phyloP scores from a whole-genome alignment of 2,888 invertebrate species.

The Steinernema scapterisci region DNA sequence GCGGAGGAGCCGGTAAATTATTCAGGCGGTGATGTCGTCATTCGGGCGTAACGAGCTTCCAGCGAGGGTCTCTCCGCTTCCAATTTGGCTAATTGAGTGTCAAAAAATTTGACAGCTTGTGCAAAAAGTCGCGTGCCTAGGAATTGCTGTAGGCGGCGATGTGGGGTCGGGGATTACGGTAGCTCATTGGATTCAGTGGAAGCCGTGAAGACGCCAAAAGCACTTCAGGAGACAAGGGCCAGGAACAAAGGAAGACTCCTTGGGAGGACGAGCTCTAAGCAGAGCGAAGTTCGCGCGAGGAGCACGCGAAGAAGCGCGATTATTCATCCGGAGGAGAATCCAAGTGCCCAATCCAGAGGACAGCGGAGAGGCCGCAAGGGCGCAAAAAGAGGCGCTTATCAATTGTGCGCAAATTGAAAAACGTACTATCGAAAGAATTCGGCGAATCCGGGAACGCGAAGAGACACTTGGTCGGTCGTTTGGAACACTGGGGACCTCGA shows the following conservation, averaged over 20 bases:
- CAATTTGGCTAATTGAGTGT: constrained; percentile 19
- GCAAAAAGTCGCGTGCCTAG: constrained; percentile 10
- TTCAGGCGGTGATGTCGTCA: not conserved
- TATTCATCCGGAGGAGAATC: not conserved
- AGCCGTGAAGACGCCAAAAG: constrained; percentile 32
- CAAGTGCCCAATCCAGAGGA: not conserved
- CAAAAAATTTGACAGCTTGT: constrained; percentile 2
- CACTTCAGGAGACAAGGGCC: constrained; percentile 25
- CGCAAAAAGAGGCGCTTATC: too few species aligned
- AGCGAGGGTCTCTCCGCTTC: not conserved
- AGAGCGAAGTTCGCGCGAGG: not conserved
- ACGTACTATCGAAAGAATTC: too few species aligned
- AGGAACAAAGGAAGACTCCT: not conserved
- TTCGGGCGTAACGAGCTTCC: not conserved
- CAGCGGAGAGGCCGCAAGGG: not conserved
- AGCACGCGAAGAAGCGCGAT: too few species aligned
- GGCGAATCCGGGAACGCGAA: too few species aligned
- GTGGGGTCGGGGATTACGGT: constrained; percentile 3
- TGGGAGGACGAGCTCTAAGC: too few species aligned
- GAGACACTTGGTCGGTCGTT: too few species aligned
- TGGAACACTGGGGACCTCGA: too few species aligned
- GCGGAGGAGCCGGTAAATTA: not conserved
- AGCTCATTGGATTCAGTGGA: constrained; percentile 38
- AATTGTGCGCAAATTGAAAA: too few species aligned
- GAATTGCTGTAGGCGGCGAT: not conserved